Evolutionary conservation across 2,888 invertebrate species (phyloP).

Genomic region (Lepas anatifera): DNA sequence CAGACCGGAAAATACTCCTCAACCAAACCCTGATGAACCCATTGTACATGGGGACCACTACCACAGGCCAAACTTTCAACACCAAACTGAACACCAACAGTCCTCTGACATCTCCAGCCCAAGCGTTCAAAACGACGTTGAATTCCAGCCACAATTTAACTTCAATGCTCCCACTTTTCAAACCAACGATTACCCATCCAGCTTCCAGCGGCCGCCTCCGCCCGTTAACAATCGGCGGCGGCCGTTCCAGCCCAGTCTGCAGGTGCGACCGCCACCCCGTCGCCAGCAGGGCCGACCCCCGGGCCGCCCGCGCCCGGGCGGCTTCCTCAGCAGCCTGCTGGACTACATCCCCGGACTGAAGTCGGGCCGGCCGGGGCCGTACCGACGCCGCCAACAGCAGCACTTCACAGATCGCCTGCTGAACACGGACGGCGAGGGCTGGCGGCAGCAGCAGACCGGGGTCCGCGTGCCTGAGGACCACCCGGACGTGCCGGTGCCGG

Average conservation of each 20-base stretch:
- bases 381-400: background rate
- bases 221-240: background rate
- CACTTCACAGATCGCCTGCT: background rate
- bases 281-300: background rate
- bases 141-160: too few species aligned
- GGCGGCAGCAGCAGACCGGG: background rate
- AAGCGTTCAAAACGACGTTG: too few species aligned
- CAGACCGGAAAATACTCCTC: too few species aligned
- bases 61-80: too few species aligned
- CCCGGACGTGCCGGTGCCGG: background rate
- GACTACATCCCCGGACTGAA: background rate
- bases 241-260: background rate
- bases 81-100: too few species aligned
- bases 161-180: too few species aligned
- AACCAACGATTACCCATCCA: too few species aligned
- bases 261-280: background rate
- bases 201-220: background rate
- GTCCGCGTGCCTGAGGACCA: background rate
- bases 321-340: slow-evolving; percentile 4
- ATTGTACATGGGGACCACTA: too few species aligned
- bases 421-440: background rate
- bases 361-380: background rate
- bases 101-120: too few species aligned
- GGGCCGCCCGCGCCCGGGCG: background rate
- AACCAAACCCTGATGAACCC: too few species aligned